Percentiles rank a stretch among this genome's conserved stretches.
Evolutionary conservation across 2,797 vertebrate genomes (phyloP).

Genomic region (Siniperca scherzeri): DNA sequence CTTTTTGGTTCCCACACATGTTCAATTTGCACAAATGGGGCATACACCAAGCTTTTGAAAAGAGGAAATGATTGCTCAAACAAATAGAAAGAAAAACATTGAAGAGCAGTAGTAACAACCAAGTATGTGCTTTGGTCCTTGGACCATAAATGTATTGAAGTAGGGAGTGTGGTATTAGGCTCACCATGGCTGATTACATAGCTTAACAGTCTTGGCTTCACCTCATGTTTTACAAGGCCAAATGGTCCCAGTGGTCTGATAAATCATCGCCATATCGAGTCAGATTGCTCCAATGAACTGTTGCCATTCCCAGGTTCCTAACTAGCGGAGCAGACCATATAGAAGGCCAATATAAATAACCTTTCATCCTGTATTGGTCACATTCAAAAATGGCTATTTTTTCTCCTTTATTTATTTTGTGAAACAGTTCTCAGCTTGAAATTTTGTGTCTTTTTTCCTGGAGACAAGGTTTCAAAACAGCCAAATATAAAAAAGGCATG

Average conservation of each 20-base stretch:
- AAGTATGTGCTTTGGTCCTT: slow-evolving; percentile 70
- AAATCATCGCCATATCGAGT: slow-evolving; percentile 82
- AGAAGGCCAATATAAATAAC: slow-evolving; percentile 80
- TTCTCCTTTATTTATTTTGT: slow-evolving; percentile 33
- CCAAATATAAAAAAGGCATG: slow-evolving; percentile 31
- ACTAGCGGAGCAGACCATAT: slow-evolving; percentile 64
- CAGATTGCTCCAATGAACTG: slow-evolving; percentile 81
- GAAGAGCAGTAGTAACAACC: slow-evolving; percentile 67
- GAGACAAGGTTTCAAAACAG: slow-evolving; percentile 46
- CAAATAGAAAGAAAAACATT: slow-evolving; percentile 59
- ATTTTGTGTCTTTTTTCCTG: slow-evolving; percentile 19
- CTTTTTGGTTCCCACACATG: slow-evolving; percentile 70
- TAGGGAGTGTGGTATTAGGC: slow-evolving; percentile 70
- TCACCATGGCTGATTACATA: slow-evolving; percentile 83
- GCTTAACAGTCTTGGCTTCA: slow-evolving; percentile 85
- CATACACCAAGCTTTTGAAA: slow-evolving; percentile 60
- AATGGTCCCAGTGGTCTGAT: slow-evolving; percentile 82
- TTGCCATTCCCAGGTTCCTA: slow-evolving; percentile 80
- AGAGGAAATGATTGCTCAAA: slow-evolving; percentile 69
- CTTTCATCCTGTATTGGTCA: slow-evolving; percentile 58
- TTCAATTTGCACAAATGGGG: slow-evolving; percentile 66
- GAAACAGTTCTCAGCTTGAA: slow-evolving; percentile 50
- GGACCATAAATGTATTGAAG: slow-evolving; percentile 74
- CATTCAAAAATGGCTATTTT: slow-evolving; percentile 52
- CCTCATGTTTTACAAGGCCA: slow-evolving; percentile 85